Evolutionary conservation across 1,140 invertebrate species (phyloP).

Genomic region (Centruroides vittatus): DNA sequence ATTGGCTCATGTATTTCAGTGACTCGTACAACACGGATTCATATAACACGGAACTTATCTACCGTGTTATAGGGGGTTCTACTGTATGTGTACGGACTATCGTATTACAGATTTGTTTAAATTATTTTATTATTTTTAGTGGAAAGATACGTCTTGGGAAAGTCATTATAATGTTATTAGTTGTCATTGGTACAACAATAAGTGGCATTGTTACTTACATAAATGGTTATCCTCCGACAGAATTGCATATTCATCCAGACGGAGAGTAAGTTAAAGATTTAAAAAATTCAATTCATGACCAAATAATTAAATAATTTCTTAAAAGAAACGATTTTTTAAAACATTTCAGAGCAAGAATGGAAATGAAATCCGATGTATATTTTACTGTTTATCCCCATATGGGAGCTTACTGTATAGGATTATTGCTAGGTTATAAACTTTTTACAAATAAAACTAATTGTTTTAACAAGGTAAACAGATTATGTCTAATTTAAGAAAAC

Average conservation of each 20-base stretch:
- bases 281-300: neutral
- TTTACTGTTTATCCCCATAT: slow-evolving; percentile 16
- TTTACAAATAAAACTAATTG: too few species aligned
- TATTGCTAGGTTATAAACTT: slow-evolving; percentile 12
- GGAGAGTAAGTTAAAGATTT: neutral
- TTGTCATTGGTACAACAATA: neutral
- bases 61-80: too few species aligned
- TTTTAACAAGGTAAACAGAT: too few species aligned
- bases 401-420: slow-evolving; percentile 16
- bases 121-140: neutral
- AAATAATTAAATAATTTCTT: neutral
- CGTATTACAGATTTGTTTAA: too few species aligned
- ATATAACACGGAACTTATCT: too few species aligned
- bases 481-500: too few species aligned
- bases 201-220: neutral
- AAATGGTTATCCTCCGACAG: neutral
- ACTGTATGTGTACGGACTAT: too few species aligned
- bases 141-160: neutral
- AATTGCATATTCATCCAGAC: neutral
- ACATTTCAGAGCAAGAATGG: neutral
- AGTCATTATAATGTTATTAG: neutral
- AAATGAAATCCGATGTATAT: slow-evolving; percentile 8
- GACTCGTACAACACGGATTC: too few species aligned
- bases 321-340: neutral
- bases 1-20: too few species aligned